Conservation (phyloP, 2,113 vertebrate genomes). For the Myotis lucifugus region DNA sequence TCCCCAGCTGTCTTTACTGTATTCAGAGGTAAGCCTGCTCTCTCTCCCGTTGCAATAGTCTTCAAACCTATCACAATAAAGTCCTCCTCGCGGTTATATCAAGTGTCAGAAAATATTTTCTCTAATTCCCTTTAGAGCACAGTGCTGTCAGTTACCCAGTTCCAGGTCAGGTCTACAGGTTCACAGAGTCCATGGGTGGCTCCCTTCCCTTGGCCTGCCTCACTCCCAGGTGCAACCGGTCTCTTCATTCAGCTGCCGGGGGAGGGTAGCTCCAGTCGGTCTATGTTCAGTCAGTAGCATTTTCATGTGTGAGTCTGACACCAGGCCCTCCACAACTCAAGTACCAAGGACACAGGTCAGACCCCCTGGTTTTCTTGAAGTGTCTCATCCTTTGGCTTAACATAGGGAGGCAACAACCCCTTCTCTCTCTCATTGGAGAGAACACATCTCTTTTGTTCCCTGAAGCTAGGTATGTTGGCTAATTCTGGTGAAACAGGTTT, state of each 20-base stretch:
- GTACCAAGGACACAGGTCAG: not conserved
- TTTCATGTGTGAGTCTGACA: not conserved
- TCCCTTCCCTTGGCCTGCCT: not conserved
- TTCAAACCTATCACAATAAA: too few relatives aligned
- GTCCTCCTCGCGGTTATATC: not conserved
- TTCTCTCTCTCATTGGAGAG: not conserved
- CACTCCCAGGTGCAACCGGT: too few relatives aligned
- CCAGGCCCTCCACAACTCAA: not conserved
- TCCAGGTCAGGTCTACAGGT: not conserved
- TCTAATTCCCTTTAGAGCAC: not conserved
- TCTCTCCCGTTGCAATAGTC: not conserved
- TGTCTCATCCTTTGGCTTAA: not conserved
- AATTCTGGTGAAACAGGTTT: not conserved
- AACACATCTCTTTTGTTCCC: not conserved
- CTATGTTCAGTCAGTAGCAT: too few relatives aligned
- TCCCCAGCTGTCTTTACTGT: too few relatives aligned
- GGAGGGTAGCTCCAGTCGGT: too few relatives aligned
- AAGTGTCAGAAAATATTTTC: not conserved
- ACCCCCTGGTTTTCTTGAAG: not conserved
- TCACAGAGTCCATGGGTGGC: not conserved
- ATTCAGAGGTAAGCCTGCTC: not conserved
- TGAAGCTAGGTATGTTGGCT: not conserved
- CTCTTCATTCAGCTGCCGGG: not conserved
- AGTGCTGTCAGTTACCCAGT: not conserved
- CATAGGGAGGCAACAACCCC: not conserved